Base-by-base conservation (phyloP, 2,113 vertebrate genomes). In the Cheilinus undulatus region DNA sequence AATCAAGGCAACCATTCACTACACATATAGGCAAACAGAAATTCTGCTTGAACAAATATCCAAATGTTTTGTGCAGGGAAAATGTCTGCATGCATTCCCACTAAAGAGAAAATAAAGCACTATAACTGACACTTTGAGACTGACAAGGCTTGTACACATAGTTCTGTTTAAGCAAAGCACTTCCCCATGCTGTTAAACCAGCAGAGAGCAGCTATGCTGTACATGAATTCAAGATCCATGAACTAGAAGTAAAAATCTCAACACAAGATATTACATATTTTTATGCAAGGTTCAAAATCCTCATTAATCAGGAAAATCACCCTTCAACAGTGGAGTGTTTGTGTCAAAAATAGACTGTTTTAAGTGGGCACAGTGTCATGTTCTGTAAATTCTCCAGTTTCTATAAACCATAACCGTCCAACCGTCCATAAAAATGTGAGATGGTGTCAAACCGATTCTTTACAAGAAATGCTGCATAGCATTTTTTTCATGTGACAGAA, bases 11-110 rank as follows among this genome's bases (percentile, higher is more conserved):
- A 74, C 61, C 56, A 57, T 73, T 70, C 84, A 85, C 43, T 80
- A 78, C 57, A 84, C 76, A 85, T 63, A 68, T 17, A 89, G 80
- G 80, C 84, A 84, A n/a, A 84, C 71, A 82, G 34, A 80, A 88
- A 63, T 64, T 60, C 30, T 43, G 45, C 66, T 27, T 58, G 80
- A 69, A 69, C 7, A 69, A 66, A 83, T 30, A 61, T 45, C 60
- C 7, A 69, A 66, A 83, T 30, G 58, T 45, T 63, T 69, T 58
- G 74, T 82, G 72, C 76, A 65, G 68, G 78, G 69, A 76, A 74
- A 83, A 76, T 38, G 60, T 80, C 62, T 71, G 85, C 90, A 92
- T 93, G 90, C 87, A 80, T 26, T 81, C 67, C 50, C 46, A 69
- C 61, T 7, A 43, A 51, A 83, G 65, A 84, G 73, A 77, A 85